Conservation (phyloP, 2,797 vertebrate genomes). For the Eleutherodactylus coqui region DNA sequence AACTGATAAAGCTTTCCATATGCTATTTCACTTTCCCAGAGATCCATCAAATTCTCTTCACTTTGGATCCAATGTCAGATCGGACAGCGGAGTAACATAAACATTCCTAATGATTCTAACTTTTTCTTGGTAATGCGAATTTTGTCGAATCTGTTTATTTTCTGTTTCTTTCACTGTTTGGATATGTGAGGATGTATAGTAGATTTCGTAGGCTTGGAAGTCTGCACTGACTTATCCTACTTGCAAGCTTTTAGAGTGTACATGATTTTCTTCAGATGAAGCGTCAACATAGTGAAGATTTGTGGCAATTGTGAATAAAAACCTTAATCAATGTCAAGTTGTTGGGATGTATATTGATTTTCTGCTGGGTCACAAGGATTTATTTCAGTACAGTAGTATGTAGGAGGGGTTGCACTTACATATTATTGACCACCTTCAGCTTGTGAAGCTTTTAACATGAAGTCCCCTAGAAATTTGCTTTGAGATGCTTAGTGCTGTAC, state of each 20-base stretch:
- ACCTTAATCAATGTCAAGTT: slow-evolving; percentile 54
- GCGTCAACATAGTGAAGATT: slow-evolving; percentile 43
- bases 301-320: slow-evolving; percentile 45
- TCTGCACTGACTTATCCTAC: slow-evolving; percentile 25
- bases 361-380: slow-evolving; percentile 22
- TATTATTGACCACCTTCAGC: slow-evolving; percentile 29
- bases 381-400: slow-evolving; percentile 40
- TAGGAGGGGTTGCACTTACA: slow-evolving; percentile 34
- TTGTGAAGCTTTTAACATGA: slow-evolving; percentile 33
- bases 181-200: neutral
- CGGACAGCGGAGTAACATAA: slow-evolving; percentile 30
- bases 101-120: slow-evolving; percentile 41
- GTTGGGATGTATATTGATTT: slow-evolving; percentile 43
- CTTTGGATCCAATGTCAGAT: slow-evolving; percentile 48
- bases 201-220: neutral
- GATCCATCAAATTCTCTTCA: slow-evolving; percentile 59
- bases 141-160: slow-evolving; percentile 44
- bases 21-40: slow-evolving; percentile 68
- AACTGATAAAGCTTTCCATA: slow-evolving; percentile 80
- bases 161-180: neutral
- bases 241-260: neutral
- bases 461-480: slow-evolving; percentile 1
- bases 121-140: slow-evolving; percentile 46
- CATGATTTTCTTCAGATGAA: slow-evolving; percentile 4
- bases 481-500: neutral